Evolutionary conservation across 2,797 vertebrate genomes (phyloP).

Genomic region (Sebastes minor): DNA sequence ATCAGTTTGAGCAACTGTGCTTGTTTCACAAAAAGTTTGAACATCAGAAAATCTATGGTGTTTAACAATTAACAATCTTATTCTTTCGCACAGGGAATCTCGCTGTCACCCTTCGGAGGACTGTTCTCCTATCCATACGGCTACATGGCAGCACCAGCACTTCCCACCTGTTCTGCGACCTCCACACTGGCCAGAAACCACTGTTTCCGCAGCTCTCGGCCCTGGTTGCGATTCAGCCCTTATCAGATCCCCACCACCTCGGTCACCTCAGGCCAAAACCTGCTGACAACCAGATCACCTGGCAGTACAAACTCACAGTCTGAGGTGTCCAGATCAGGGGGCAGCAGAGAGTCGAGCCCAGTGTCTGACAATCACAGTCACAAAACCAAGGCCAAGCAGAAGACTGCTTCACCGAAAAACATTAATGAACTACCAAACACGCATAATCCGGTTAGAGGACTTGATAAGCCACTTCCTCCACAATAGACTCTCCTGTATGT

Average conservation of each 20-base stretch:
- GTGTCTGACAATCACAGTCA: conserved; percentile 78
- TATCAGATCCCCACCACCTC: conserved; percentile 87
- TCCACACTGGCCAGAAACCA: conserved; percentile 83
- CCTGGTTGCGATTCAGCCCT: conserved; percentile 89
- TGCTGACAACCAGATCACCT: conserved; percentile 75
- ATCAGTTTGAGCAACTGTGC: not conserved
- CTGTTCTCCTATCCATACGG: conserved; percentile 90
- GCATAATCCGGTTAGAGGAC: conserved; percentile 84
- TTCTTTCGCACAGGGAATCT: conserved; percentile 84
- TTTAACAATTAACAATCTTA: not conserved
- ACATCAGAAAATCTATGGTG: not conserved
- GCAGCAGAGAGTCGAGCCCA: conserved; percentile 73
- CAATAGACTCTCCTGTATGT: conserved; percentile 82
- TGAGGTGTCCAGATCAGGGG: conserved; percentile 76
- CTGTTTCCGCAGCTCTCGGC: conserved; percentile 81
- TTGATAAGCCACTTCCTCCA: conserved; percentile 84
- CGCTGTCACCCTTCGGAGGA: conserved; percentile 89
- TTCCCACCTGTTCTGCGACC: conserved; percentile 70
- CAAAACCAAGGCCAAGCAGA: conserved; percentile 80
- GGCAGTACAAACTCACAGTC: conserved; percentile 70
- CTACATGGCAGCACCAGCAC: conserved; percentile 85
- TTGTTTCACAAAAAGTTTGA: not conserved
- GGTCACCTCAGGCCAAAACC: conserved; percentile 77
- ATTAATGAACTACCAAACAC: conserved; percentile 85
- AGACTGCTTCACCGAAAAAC: conserved; percentile 82